Conservation (phyloP, 2,888 invertebrate genomes). For the Sarcophaga carnaria region DNA sequence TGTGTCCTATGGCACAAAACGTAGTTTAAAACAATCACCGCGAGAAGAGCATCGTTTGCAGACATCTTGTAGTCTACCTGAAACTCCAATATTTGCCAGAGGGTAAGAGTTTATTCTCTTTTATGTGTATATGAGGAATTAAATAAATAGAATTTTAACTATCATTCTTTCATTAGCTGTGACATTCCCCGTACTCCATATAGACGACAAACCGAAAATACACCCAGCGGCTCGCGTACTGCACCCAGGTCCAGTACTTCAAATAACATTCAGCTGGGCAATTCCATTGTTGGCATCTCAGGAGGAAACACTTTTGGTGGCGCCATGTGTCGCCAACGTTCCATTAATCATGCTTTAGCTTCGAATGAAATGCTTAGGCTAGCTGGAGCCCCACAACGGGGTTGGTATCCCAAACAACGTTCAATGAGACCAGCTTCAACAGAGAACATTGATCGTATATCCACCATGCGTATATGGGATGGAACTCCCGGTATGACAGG, state of each 20-base stretch:
- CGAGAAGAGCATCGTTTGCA: conserved; percentile 87
- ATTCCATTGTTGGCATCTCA: conserved; percentile 80
- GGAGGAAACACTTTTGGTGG: conserved; percentile 75
- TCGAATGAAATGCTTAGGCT: conserved; percentile 91
- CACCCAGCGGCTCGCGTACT: conserved; percentile 82
- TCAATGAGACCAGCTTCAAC: conserved; percentile 90
- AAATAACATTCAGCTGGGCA: conserved; percentile 81
- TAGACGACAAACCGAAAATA: conserved; percentile 83
- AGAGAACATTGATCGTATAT: conserved; percentile 91
- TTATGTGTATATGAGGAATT: too few relatives aligned
- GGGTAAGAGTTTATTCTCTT: conserved; percentile 81
- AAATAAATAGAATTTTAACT: neutral
- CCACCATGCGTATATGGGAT: conserved; percentile 83
- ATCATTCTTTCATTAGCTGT: conserved; percentile 81
- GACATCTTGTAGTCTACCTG: conserved; percentile 93
- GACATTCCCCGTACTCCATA: conserved; percentile 93
- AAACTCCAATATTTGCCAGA: conserved; percentile 93
- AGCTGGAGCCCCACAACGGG: conserved; percentile 91
- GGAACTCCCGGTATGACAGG: conserved; percentile 79
- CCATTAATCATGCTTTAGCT: conserved; percentile 84
- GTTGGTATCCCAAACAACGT: conserved; percentile 91
- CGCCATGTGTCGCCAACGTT: conserved; percentile 82
- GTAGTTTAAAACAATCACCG: conserved; percentile 83
- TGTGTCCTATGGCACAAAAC: conserved; percentile 81
- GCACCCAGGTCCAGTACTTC: conserved; percentile 84